Percentiles rank a stretch among this genome's conserved stretches.
These are phyloP conservation scores for Zhuqinia jingwanae DNA, from an alignment of 2,888 invertebrate genomes.

Conservation along the genomic window DNA sequence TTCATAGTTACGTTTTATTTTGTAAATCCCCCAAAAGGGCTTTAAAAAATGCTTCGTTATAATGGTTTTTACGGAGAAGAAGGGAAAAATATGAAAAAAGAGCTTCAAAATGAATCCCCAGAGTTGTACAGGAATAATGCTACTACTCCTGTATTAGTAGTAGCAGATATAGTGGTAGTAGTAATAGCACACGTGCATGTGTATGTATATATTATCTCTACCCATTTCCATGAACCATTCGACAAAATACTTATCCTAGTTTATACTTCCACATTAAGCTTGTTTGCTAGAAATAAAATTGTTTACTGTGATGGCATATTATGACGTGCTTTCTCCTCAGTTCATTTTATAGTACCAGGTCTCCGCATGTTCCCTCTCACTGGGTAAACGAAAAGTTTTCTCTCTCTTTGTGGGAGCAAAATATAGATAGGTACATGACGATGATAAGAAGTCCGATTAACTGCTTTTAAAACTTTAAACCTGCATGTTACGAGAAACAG, in stretches of 20 bases:
- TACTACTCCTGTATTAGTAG: too few relatives aligned
- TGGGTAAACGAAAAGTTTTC: background rate
- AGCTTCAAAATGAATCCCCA: constrained; percentile 1
- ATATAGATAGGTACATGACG: background rate
- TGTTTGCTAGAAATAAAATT: constrained; percentile 16
- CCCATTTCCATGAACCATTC: too few relatives aligned
- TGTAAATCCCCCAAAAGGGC: constrained; percentile 17
- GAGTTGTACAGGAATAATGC: background rate
- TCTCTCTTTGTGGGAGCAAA: background rate
- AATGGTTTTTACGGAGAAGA: background rate
- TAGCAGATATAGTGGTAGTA: too few relatives aligned
- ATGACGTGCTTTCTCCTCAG: background rate
- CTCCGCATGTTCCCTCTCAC: background rate
- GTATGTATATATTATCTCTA: too few relatives aligned
- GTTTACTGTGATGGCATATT: background rate
- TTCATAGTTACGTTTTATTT: background rate
- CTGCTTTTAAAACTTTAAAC: constrained; percentile 1
- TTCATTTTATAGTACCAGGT: background rate
- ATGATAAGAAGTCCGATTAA: constrained; percentile 15
- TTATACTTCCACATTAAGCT: constrained; percentile 33
- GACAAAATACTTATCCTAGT: constrained; percentile 25
- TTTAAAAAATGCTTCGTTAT: background rate
- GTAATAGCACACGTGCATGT: background rate
- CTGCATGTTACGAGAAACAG: background rate
- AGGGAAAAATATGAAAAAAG: background rate